phyloP scores from a whole-genome alignment of 2,797 vertebrate species.

The Coccyzus lansbergi region DNA sequence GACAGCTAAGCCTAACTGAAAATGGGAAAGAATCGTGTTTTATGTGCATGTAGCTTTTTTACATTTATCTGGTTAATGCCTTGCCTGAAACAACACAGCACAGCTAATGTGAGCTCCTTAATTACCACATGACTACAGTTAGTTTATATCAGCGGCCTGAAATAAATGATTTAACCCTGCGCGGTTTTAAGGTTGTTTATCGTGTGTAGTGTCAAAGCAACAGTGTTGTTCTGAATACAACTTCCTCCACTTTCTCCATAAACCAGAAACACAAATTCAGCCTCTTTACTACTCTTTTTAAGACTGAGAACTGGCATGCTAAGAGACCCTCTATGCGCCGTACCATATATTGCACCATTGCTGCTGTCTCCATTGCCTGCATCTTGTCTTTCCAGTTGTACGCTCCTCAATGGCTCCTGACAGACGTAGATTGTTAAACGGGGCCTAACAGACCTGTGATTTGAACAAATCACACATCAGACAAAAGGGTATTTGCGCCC shows the following conservation, averaged over 20 bases:
- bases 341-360: conserved; percentile 88
- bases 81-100: not conserved
- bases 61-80: not conserved
- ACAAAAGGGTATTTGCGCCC: not conserved
- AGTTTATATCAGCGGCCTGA: not conserved
- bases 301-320: accelerated
- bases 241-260: accelerated
- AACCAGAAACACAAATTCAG: not conserved
- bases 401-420: conserved; percentile 84
- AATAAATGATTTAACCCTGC: not conserved
- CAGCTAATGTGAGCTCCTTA: not conserved
- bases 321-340: not conserved
- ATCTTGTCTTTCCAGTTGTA: conserved; percentile 83
- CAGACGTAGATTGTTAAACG: conserved; percentile 94
- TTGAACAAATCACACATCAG: not conserved
- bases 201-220: not conserved
- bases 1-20: not conserved
- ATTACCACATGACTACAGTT: not conserved
- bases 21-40: not conserved
- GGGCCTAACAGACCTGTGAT: conserved; percentile 89
- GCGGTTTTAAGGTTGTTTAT: not conserved
- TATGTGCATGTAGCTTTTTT: not conserved
- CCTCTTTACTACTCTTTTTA: accelerated
- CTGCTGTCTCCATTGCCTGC: conserved; percentile 82
- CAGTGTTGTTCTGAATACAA: accelerated